Percentiles rank a stretch among this genome's conserved stretches.
Evolutionary conservation across 2,797 vertebrate genomes (phyloP).

Genomic region (Dermochelys coriacea): DNA sequence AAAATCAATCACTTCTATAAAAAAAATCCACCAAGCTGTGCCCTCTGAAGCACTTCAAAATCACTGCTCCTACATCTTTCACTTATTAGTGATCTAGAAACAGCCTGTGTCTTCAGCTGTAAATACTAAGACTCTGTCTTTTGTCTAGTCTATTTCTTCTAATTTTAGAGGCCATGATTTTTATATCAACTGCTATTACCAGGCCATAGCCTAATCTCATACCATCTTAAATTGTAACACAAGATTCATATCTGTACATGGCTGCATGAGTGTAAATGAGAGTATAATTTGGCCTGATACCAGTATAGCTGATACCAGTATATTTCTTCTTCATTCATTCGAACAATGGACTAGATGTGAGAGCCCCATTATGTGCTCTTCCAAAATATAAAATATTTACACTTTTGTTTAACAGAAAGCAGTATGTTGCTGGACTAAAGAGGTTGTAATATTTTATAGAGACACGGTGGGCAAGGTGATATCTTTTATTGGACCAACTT

Average conservation of each 20-base stretch:
- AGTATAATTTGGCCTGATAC: background rate
- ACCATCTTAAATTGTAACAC: background rate
- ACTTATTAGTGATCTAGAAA: background rate
- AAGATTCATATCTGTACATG: background rate
- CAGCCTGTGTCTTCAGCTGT: background rate
- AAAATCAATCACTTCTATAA: background rate
- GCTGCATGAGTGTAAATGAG: background rate
- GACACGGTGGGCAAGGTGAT: no score
- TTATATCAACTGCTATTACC: background rate
- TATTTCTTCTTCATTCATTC: background rate
- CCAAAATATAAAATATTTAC: no score
- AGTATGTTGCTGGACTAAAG: no score
- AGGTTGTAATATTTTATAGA: no score
- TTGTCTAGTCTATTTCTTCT: background rate
- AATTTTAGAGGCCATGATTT: background rate
- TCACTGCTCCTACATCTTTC: background rate
- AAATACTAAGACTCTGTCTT: background rate
- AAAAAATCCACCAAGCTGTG: background rate
- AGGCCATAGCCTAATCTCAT: background rate
- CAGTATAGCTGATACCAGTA: no score
- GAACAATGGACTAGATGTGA: background rate
- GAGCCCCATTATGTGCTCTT: background rate
- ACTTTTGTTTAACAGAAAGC: no score
- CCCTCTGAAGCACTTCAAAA: background rate
- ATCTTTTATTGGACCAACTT: no score